Percentiles rank a stretch among this genome's conserved stretches.
Conservation (phyloP, 2,888 invertebrate species). For the Crepidodera aurea region DNA sequence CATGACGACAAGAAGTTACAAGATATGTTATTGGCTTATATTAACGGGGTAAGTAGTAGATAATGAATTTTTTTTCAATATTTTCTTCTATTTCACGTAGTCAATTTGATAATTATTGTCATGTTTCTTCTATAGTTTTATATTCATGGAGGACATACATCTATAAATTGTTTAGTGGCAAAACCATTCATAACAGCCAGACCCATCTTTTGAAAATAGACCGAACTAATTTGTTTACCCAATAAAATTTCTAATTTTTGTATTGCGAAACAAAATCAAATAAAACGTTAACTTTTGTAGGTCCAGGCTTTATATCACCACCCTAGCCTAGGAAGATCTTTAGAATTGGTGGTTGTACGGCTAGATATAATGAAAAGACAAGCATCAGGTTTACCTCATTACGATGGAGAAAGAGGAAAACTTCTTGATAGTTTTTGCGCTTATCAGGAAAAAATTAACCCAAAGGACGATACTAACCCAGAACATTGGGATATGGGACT, state of each 20-base stretch:
- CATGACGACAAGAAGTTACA: constrained; percentile 71
- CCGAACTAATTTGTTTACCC: no score
- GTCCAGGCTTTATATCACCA: constrained; percentile 84
- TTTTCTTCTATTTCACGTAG: no score
- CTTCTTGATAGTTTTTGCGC: constrained; percentile 79
- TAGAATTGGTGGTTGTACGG: constrained; percentile 75
- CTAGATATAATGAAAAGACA: constrained; percentile 75
- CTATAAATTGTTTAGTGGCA: no score
- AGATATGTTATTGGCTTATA: constrained; percentile 80
- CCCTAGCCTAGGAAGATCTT: constrained; percentile 70
- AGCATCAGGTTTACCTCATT: constrained; percentile 69
- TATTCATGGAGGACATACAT: no score
- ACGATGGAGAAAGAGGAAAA: constrained; percentile 72
- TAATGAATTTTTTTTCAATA: no score
- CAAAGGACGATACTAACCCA: constrained; percentile 71
- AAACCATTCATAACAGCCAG: no score
- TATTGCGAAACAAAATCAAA: neutral
- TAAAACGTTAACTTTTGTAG: constrained; percentile 53
- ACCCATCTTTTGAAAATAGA: no score
- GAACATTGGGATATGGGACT: constrained; percentile 84
- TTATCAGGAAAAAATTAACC: constrained; percentile 73
- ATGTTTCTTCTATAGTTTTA: no score
- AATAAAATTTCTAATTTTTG: no score
- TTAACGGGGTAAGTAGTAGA: constrained; percentile 72
- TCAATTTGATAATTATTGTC: no score